These are phyloP conservation scores for Bombus confusus DNA, from an alignment of 1,140 invertebrate species.

Conservation along the genomic window DNA sequence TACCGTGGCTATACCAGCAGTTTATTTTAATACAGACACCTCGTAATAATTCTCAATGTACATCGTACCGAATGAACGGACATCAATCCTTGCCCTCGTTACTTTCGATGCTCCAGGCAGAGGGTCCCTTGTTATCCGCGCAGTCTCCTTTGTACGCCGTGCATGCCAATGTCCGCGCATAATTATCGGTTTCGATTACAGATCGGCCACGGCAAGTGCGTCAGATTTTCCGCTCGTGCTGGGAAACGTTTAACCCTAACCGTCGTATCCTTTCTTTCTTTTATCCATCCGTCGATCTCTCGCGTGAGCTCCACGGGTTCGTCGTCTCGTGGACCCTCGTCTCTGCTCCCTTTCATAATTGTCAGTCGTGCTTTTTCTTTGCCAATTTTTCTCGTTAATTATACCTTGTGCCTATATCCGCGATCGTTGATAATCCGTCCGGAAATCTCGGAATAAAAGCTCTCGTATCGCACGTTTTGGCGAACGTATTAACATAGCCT, in stretches of 20 bases:
- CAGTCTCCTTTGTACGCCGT: conserved; percentile 27
- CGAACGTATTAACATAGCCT: conserved; percentile 1
- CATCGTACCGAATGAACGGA: conserved; percentile 46
- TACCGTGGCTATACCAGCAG: conserved; percentile 6
- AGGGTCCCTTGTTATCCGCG: conserved; percentile 57
- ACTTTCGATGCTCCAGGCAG: conserved; percentile 61
- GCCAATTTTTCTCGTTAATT: not conserved
- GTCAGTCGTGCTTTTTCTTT: not conserved
- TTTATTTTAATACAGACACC: conserved; percentile 63
- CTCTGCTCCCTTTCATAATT: not conserved
- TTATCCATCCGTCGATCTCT: not conserved
- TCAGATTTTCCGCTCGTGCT: conserved; percentile 37
- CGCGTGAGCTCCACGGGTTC: too few relatives aligned
- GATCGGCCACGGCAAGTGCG: conserved; percentile 37
- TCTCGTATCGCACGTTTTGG: not conserved
- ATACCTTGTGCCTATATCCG: not conserved
- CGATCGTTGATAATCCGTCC: not conserved
- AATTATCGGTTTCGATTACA: conserved; percentile 63
- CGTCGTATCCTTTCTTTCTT: not conserved
- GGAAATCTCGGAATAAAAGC: not conserved
- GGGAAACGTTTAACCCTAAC: conserved; percentile 23
- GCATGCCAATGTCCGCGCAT: conserved; percentile 59
- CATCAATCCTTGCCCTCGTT: conserved; percentile 64
- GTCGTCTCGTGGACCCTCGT: not conserved
- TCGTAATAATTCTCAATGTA: conserved; percentile 60